Base-by-base conservation (phyloP, 2,113 vertebrate genomes). In the Entelurus aequoreus region DNA sequence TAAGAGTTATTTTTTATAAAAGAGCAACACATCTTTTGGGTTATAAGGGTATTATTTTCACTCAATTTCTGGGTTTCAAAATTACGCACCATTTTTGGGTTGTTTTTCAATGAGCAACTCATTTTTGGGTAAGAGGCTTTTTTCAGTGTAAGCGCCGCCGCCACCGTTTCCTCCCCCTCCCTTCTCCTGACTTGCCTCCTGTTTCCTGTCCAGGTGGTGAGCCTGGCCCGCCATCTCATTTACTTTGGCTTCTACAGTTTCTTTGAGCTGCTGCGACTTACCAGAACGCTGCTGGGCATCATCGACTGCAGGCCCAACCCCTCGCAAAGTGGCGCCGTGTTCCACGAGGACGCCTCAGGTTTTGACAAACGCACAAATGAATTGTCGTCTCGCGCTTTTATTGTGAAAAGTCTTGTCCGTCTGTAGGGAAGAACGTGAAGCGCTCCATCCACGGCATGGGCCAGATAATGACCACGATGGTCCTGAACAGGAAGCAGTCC, bases 191-290 rank as follows among this genome's bases (percentile, higher is more conserved):
- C 46, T 0, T 19, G 9, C 6, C n/a, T 59, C 2, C 42, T 59
- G 0, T n/a, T 47, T 60, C 19, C 5, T 57, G 53, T 48, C 2
- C 81, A 99, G 96, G 95, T 99, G 47, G 94, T 99, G 81, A 98
- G 94, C 75, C 87, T 99, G 74, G 96, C 96, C 19, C 90, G 95
- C 84, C 95, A 98, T 77, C 88, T 98, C 81, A 98, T 99, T 88
- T 98, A 99, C 89, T 99, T 99, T 72, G 97, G 97, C 54, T 99
- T 99, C 93, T 99, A 99, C 82, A 99, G 94, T 84, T 99, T 99
- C 87, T 95, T 94, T 6, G 96, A 99, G 88, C 88, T 99, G 57
- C 90, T 99, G 71, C 87, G 96, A 68, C 90, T 99, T 75, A 99
- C 97, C 0, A 91, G 95, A 64, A 99, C 96, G 0, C 90, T 99